Percentiles rank a stretch among this genome's conserved stretches.
Evolutionary conservation across 2,113 vertebrate species (phyloP).

Genomic region (Pedionomus torquatus): DNA sequence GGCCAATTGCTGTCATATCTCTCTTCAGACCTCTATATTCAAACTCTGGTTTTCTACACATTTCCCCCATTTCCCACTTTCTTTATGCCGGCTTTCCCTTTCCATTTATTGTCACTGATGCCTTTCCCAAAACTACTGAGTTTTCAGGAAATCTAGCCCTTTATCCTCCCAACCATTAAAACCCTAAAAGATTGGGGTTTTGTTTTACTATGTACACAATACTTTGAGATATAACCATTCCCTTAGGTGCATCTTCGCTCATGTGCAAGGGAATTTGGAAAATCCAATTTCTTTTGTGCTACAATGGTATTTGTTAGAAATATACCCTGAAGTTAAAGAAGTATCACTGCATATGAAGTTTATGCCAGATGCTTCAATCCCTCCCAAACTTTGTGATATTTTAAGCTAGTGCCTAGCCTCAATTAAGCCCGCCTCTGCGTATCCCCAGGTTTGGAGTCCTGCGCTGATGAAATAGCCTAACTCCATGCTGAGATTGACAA

Average conservation of each 20-base stretch:
- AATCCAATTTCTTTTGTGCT: not conserved
- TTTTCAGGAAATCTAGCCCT: not conserved
- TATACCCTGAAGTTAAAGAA: not conserved
- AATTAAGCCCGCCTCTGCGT: not conserved
- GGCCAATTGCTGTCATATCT: not conserved
- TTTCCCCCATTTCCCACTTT: not conserved
- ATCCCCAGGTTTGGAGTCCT: not conserved
- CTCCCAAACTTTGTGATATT: not conserved
- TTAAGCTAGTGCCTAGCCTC: not conserved
- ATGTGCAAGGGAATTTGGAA: not conserved
- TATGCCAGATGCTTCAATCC: not conserved
- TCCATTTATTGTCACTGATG: not conserved
- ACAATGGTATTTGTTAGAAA: not conserved
- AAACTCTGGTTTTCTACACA: not conserved
- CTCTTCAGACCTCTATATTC: not conserved
- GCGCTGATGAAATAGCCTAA: constrained; percentile 20
- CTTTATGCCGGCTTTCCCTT: not conserved
- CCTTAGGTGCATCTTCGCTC: not conserved
- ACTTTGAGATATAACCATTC: not conserved
- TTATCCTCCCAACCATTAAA: not conserved
- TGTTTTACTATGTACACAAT: not conserved
- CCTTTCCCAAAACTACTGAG: not conserved
- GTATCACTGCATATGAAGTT: constrained; percentile 7
- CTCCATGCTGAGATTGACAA: constrained; percentile 50
- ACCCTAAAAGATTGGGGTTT: not conserved